Evolutionary conservation across 2,797 vertebrate genomes (phyloP), one percentile per base, ranked within the genome.

Genomic region (Phoxinus dragarum): DNA sequence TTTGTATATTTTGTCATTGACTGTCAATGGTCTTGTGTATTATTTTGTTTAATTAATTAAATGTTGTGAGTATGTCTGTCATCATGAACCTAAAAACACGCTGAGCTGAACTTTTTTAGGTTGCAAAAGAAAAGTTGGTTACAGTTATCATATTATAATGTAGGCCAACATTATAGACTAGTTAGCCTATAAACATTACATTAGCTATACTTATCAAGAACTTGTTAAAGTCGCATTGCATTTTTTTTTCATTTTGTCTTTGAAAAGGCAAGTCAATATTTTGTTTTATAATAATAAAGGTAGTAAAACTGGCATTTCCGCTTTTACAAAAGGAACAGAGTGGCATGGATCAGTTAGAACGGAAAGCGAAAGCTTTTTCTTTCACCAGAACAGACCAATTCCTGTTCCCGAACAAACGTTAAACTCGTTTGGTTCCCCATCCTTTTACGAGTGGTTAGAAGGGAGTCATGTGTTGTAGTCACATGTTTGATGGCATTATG

Each of bases 401-500:
- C 42, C 12, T 0, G 3, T 47, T 17, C 7, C 3, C 23, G 14
- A 31, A 23, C 38, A 49, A 49, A 42, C 12, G 11, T 3, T 71
- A 12, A 23, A 10, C 19, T 73, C 2, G 9, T 73, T 49, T 17
- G 4, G 7, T 73, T 73, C 71, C 44, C 1, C n/a, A 31, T 73
- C 16, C 44, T 9, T 17, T 27, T 27, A 47, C 1, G 8, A 73
- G 17, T 52, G 8, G 8, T 11, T 21, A 21, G 19, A 34, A 47
- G 17, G 27, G 4, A 49, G 47, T 71, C 76, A 79, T 36, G 52
- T 71, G 42, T 0, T 34, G 12, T 19, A 12, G 67, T 85, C 84
- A 79, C 76, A 10, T 80, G 84, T 8, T 56, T 8, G 7, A 8
- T 72, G 52, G 47, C 84, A 23, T 61, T 38, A 5, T 80, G 76